Conservation (phyloP, 2,888 invertebrate species). For the Chymomyza fuscimana region DNA sequence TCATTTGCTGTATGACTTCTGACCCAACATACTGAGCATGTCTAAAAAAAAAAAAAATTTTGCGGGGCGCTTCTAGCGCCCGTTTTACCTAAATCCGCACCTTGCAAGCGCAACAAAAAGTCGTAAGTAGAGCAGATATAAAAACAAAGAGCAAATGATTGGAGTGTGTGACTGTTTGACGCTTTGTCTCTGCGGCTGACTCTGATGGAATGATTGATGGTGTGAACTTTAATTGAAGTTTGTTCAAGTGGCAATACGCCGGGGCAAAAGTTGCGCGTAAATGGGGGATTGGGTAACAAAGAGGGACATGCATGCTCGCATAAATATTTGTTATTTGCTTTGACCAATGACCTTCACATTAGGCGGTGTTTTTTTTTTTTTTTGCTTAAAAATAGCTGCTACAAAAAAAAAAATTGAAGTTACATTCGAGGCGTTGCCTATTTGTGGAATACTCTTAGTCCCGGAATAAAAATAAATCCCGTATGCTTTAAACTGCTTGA, state of each 20-base stretch:
- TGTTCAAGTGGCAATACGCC: constrained; percentile 1
- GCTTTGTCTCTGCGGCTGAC: constrained; percentile 17
- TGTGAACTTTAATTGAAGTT: constrained; percentile 34
- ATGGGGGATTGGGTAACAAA: not conserved
- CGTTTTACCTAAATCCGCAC: not conserved
- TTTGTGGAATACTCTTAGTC: too few species aligned
- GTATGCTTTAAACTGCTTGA: too few species aligned
- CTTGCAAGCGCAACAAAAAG: constrained; percentile 28
- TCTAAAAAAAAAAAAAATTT: too few species aligned
- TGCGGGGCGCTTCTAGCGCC: too few species aligned
- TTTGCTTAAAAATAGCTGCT: not conserved
- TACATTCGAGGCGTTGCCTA: too few species aligned
- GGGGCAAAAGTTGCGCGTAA: not conserved
- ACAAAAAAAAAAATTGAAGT: too few species aligned
- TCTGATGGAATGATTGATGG: constrained; percentile 32
- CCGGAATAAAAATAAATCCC: too few species aligned
- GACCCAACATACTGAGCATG: too few species aligned
- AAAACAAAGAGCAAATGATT: constrained; percentile 23
- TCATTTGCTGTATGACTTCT: not conserved
- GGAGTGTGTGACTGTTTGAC: constrained; percentile 27
- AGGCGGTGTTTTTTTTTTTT: too few species aligned
- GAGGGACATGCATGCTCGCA: not conserved
- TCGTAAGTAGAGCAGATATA: constrained; percentile 1
- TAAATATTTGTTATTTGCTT: constrained; percentile 4
- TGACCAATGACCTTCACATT: constrained; percentile 6